These are phyloP conservation scores for Chauna torquata DNA, from an alignment of 2,113 vertebrate species.

Conservation along the genomic window DNA sequence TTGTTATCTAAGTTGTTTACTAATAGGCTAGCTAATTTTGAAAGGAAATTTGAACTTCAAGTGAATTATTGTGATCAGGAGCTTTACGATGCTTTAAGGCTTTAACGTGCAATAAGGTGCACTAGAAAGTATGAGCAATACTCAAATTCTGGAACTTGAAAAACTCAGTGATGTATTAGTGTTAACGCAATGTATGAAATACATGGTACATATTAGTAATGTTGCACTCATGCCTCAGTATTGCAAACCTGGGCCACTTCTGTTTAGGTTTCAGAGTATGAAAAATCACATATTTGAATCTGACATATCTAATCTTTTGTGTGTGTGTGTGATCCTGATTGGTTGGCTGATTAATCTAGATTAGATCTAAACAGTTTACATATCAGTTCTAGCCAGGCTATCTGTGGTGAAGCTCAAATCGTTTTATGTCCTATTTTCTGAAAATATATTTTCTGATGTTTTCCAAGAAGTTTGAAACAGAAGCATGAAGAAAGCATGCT, in stretches of 20 bases:
- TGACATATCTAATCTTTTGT: neutral
- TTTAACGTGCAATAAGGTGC: neutral
- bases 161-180: neutral
- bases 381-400: neutral
- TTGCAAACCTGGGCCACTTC: neutral
- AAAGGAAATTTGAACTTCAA: neutral
- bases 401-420: neutral
- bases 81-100: neutral
- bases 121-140: neutral
- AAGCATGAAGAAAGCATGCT: neutral
- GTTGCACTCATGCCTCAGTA: rapidly evolving
- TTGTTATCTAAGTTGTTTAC: neutral
- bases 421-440: neutral
- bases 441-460: neutral
- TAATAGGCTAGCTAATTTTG: neutral
- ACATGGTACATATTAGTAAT: rapidly evolving
- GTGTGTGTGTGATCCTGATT: neutral
- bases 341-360: neutral
- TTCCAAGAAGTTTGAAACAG: neutral
- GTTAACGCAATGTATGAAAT: neutral
- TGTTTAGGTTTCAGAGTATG: neutral
- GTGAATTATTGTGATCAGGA: neutral
- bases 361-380: neutral
- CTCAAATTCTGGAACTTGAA: neutral
- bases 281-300: neutral